These are phyloP conservation scores for Sorex maritimensis DNA, from an alignment of 2,797 vertebrate species.

Conservation along the genomic window DNA sequence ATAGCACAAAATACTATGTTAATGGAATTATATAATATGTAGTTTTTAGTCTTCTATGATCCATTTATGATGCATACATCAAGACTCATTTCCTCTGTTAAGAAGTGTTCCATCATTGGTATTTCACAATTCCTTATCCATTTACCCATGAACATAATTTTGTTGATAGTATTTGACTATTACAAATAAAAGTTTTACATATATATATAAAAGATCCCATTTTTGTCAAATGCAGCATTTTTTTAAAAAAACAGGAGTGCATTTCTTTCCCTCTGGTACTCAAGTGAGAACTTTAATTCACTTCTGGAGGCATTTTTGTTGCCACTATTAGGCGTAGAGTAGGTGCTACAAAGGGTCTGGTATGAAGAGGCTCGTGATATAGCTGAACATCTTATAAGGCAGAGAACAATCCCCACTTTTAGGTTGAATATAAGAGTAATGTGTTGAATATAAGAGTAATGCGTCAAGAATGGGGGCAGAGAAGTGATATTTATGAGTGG, in stretches of 20 bases:
- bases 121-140: not conserved
- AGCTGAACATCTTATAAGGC: not conserved
- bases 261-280: rapidly evolving
- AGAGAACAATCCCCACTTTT: not conserved
- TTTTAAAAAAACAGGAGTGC: not conserved
- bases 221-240: not conserved
- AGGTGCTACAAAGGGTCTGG: not conserved
- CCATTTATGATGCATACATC: no score
- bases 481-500: not conserved
- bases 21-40: not conserved
- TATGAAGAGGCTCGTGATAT: rapidly evolving
- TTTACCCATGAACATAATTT: not conserved
- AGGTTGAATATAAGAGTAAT: no score
- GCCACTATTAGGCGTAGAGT: not conserved
- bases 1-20: not conserved
- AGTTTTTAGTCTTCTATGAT: not conserved
- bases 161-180: not conserved
- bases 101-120: not conserved
- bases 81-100: not conserved
- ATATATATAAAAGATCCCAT: not conserved
- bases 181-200: not conserved
- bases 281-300: not conserved
- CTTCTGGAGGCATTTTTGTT: not conserved
- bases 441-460: no score
- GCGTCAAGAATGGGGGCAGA: not conserved